These are phyloP conservation scores for Phrynocephalus versicolor DNA, from an alignment of 2,113 vertebrate genomes.

Conservation along the genomic window DNA sequence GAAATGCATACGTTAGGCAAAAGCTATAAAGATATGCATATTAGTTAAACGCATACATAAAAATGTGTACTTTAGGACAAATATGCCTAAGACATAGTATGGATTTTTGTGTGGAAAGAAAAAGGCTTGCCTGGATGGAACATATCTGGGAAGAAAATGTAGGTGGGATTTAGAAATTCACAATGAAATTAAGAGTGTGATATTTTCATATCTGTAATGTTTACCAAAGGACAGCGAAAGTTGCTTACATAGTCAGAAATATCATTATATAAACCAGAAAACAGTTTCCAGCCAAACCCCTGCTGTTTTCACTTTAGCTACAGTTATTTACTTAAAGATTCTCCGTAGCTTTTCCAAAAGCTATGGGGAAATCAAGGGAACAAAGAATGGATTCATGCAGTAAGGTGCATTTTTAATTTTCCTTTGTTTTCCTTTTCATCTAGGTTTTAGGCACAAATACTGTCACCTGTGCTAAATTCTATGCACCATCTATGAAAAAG, in stretches of 20 bases:
- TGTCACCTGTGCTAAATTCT: not conserved
- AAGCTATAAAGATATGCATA: too few relatives aligned
- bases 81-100: too few relatives aligned
- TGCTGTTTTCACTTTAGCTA: not conserved
- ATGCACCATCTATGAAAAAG: not conserved
- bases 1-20: too few relatives aligned
- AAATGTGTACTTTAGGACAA: too few relatives aligned
- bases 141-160: too few relatives aligned
- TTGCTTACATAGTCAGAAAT: not conserved
- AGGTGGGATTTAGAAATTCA: too few relatives aligned
- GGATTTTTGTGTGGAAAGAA: too few relatives aligned
- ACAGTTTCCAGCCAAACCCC: not conserved
- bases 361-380: constrained; percentile 23
- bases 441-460: constrained; percentile 22
- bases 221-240: not conserved
- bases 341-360: constrained; percentile 48
- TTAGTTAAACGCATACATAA: too few relatives aligned
- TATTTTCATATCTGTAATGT: too few relatives aligned
- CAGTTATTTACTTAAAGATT: constrained; percentile 53
- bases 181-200: too few relatives aligned
- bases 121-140: too few relatives aligned
- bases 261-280: not conserved
- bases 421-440: not conserved
- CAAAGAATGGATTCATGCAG: constrained; percentile 57
- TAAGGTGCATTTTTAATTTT: not conserved